These are phyloP conservation scores for Litoditis marina DNA, from an alignment of 2,888 invertebrate genomes.

Conservation along the genomic window DNA sequence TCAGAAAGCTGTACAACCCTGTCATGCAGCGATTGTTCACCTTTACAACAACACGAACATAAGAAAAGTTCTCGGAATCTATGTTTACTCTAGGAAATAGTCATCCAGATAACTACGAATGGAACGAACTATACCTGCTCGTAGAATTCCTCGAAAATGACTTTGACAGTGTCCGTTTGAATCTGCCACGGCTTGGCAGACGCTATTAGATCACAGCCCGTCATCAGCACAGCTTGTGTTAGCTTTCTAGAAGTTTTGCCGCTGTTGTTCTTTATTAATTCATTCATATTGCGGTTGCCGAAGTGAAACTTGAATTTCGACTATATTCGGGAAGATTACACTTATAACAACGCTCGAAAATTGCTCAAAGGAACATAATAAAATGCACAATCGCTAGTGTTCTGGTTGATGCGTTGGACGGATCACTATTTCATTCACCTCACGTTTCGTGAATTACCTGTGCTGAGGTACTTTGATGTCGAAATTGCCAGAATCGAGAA, in stretches of 20 bases:
- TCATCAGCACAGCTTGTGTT: conserved; percentile 77
- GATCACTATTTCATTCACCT: too few species aligned
- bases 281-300: too few species aligned
- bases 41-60: too few species aligned
- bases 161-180: conserved; percentile 77
- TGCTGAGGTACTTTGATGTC: conserved; percentile 72
- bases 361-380: neutral
- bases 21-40: too few species aligned
- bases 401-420: neutral
- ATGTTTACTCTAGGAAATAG: too few species aligned
- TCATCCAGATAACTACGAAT: too few species aligned
- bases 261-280: too few species aligned
- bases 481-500: conserved; percentile 65
- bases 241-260: conserved; percentile 68
- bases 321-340: too few species aligned
- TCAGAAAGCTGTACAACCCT: too few species aligned
- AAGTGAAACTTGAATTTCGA: too few species aligned
- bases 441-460: conserved; percentile 66
- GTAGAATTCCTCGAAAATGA: conserved; percentile 80
- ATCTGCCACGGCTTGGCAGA: conserved; percentile 81
- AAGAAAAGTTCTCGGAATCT: too few species aligned
- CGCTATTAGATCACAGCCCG: conserved; percentile 79
- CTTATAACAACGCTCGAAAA: too few species aligned
- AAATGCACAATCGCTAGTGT: neutral
- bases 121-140: conserved; percentile 69